Base-by-base conservation (phyloP, 1,140 invertebrate genomes). In the Aphidius gifuensis region DNA sequence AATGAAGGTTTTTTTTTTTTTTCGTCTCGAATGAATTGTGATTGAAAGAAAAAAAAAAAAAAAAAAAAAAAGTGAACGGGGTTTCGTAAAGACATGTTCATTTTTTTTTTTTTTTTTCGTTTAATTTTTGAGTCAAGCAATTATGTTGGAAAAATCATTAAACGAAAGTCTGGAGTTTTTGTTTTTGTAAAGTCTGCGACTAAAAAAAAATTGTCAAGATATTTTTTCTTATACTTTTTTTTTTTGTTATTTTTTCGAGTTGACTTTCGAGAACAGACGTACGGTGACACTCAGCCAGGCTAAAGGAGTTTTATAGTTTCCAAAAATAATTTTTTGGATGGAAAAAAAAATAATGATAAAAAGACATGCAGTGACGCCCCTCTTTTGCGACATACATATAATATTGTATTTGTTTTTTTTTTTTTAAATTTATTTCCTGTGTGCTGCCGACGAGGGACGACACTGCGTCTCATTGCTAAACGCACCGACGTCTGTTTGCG, bases 291-390 rank as follows among this genome's bases (percentile, higher is more conserved):
- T 23, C 23, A 23, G 23, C 23, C 23, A 23, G 23, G 23, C 23
- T 23, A 23, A 23, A 23, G 23, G 23, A 38, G 58, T 60, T 47
- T 60, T 47, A 47, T 60, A 16, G 59, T 54, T 60, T 60, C 59
- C 59, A 60, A 60, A 60, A 60, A 60, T 60, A 60, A 60, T 60
- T 60, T 51, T 40, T 49, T 16, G 38, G n/a, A 51, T 42, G 45
- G 23, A 60, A 60, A 59, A 48, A 50, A 54, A 51, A 60, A 45
- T 9, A 43, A 60, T 39, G 38, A n/a, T 39, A 9, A 54, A 54
- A 11, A 23, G 23, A 23, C 23, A 16, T 55, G 40, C 39, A 43
- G 53, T 6, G 53, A 55, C 53, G 53, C 40, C 53, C 59, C 50
- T 42, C 59, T 23, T 43, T 40, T 40, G 23, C 23, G 23, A 23